These are phyloP conservation scores for Hecatera dysodea DNA, from an alignment of 2,888 invertebrate genomes.

Conservation along the genomic window DNA sequence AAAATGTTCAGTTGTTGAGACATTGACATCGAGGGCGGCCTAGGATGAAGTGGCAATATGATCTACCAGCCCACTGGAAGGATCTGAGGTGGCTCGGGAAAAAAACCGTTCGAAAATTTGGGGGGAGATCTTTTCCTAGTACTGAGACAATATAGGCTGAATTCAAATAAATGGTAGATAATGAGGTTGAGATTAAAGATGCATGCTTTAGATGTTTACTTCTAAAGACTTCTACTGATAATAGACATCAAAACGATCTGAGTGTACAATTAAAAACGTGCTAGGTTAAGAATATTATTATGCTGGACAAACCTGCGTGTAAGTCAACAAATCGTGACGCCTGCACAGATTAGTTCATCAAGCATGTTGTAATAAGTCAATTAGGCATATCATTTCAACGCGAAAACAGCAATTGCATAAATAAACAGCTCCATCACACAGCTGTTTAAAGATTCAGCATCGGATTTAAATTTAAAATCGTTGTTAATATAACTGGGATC, in stretches of 20 bases:
- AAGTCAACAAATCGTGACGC: conserved; percentile 37
- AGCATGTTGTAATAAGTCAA: conserved; percentile 71
- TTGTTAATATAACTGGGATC: conserved; percentile 70
- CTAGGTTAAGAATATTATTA: background rate
- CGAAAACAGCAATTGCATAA: conserved; percentile 83
- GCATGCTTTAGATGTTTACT: background rate
- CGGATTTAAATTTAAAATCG: conserved; percentile 84
- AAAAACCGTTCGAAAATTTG: background rate
- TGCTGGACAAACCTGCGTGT: conserved; percentile 31
- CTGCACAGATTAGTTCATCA: conserved; percentile 56
- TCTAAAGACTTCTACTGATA: too few relatives aligned
- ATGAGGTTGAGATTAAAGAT: background rate
- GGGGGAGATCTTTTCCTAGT: background rate
- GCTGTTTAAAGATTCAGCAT: conserved; percentile 82
- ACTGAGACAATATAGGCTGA: background rate
- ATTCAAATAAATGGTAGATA: background rate
- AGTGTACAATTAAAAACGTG: background rate
- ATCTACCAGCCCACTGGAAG: background rate
- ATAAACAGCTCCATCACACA: conserved; percentile 78
- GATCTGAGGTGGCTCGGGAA: background rate
- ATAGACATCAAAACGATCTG: background rate
- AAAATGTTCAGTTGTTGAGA: too few relatives aligned
- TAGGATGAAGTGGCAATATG: background rate
- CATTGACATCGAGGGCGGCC: background rate
- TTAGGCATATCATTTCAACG: conserved; percentile 79